Conservation (phyloP, 1,140 invertebrate species). For the Glossosoma conforme region DNA sequence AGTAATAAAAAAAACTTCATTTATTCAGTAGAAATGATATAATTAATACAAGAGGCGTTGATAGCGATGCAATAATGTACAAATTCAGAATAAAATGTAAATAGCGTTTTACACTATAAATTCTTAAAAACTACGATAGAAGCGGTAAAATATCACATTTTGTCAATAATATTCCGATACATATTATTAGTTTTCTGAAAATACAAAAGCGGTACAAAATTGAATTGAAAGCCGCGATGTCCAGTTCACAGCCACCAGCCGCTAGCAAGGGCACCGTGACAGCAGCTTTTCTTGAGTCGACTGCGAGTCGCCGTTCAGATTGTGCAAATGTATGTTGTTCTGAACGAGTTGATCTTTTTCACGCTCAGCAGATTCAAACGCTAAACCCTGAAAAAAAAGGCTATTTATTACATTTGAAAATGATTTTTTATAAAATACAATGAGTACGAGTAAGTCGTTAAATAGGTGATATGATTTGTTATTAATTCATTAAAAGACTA, state of each 20-base stretch:
- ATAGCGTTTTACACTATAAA: slow-evolving; percentile 29
- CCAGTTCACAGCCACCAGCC: neutral
- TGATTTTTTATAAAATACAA: neutral
- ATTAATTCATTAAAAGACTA: too few relatives aligned
- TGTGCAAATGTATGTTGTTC: slow-evolving; percentile 9
- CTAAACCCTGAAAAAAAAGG: slow-evolving; percentile 26
- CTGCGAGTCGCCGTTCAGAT: slow-evolving; percentile 1
- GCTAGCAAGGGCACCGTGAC: slow-evolving; percentile 21
- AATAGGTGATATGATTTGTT: too few relatives aligned
- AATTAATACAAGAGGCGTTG: slow-evolving; percentile 29
- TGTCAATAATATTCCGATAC: slow-evolving; percentile 19
- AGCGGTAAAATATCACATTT: slow-evolving; percentile 31
- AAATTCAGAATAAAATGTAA: slow-evolving; percentile 26
- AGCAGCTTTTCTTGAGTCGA: slow-evolving; percentile 6
- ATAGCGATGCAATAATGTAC: slow-evolving; percentile 29
- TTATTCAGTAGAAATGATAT: slow-evolving; percentile 25
- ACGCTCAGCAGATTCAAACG: slow-evolving; percentile 29
- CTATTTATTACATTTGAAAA: neutral
- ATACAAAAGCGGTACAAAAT: slow-evolving; percentile 29
- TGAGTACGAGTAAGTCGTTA: too few relatives aligned
- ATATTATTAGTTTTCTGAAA: slow-evolving; percentile 10
- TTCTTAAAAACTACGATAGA: slow-evolving; percentile 27
- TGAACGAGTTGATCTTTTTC: slow-evolving; percentile 23
- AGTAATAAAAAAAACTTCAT: slow-evolving; percentile 23
- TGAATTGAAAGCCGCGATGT: slow-evolving; percentile 18